Conservation (phyloP, 1,140 invertebrate species). For the Piezodorus guildinii region DNA sequence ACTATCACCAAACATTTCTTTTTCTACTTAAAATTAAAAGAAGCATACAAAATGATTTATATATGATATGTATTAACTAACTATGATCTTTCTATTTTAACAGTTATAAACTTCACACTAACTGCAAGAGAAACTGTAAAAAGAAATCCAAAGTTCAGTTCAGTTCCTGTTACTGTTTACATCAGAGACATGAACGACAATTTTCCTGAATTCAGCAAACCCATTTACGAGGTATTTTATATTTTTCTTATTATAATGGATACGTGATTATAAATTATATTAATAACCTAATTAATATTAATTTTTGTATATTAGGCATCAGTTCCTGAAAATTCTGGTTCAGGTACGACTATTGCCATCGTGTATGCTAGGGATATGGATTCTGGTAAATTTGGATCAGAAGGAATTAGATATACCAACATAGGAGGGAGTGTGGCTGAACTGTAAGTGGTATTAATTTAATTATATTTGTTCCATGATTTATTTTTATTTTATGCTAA, state of each 20-base stretch:
- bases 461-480: background rate
- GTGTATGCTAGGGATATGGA: slow-evolving; percentile 74
- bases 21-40: too few species aligned
- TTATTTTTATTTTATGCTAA: background rate
- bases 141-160: slow-evolving; percentile 57
- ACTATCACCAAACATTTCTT: too few species aligned
- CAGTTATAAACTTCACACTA: slow-evolving; percentile 71
- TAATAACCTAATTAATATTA: background rate
- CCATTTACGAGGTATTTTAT: slow-evolving; percentile 49
- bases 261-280: slow-evolving; percentile 3
- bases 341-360: slow-evolving; percentile 69
- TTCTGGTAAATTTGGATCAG: slow-evolving; percentile 72
- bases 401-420: slow-evolving; percentile 76
- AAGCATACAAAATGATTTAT: slow-evolving; percentile 1
- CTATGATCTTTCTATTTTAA: slow-evolving; percentile 30
- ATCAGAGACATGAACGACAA: slow-evolving; percentile 91
- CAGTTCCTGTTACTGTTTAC: slow-evolving; percentile 71
- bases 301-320: slow-evolving; percentile 37
- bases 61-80: background rate
- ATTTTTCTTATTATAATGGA: background rate
- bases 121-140: slow-evolving; percentile 71
- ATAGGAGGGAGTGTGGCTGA: slow-evolving; percentile 68
- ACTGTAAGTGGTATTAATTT: slow-evolving; percentile 48
- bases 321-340: slow-evolving; percentile 68
- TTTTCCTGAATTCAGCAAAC: slow-evolving; percentile 73